These are phyloP conservation scores for Ptilorrhoa leucosticta DNA, from an alignment of 2,113 vertebrate species.

Conservation along the genomic window DNA sequence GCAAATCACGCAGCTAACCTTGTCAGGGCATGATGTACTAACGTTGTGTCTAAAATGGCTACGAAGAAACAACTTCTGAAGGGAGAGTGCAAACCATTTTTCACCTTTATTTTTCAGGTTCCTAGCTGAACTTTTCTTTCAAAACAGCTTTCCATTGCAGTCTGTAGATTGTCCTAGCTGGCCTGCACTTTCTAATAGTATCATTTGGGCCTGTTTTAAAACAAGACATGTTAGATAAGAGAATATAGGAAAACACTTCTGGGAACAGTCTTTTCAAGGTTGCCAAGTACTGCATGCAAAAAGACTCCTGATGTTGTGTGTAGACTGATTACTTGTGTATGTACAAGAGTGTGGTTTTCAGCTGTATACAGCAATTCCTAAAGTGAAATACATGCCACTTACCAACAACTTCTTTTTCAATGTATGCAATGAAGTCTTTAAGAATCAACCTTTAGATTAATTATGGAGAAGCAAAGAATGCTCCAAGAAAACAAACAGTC, in stretches of 20 bases:
- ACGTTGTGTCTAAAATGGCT: not conserved
- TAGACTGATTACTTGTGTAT: not conserved
- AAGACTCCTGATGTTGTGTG: rapidly evolving
- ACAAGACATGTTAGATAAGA: not conserved
- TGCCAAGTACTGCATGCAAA: rapidly evolving
- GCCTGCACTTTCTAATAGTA: not conserved
- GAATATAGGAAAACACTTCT: not conserved
- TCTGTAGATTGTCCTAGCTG: not conserved
- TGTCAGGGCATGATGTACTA: not conserved
- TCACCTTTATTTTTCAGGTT: not conserved
- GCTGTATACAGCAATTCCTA: not conserved
- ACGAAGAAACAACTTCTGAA: not conserved
- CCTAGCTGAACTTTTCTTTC: not conserved
- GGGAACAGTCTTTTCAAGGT: not conserved
- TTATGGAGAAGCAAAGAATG: not conserved
- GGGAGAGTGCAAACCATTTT: not conserved
- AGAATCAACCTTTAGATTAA: not conserved
- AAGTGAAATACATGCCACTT: not conserved
- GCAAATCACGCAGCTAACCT: not conserved
- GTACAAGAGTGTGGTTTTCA: not conserved
- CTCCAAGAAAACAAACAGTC: not conserved
- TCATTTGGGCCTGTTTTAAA: not conserved
- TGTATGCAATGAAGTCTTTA: not conserved
- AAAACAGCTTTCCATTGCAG: not conserved
- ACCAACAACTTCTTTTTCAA: not conserved